Evolutionary conservation across 2,888 invertebrate genomes (phyloP).

Genomic region (Onthophagus sagittarius): DNA sequence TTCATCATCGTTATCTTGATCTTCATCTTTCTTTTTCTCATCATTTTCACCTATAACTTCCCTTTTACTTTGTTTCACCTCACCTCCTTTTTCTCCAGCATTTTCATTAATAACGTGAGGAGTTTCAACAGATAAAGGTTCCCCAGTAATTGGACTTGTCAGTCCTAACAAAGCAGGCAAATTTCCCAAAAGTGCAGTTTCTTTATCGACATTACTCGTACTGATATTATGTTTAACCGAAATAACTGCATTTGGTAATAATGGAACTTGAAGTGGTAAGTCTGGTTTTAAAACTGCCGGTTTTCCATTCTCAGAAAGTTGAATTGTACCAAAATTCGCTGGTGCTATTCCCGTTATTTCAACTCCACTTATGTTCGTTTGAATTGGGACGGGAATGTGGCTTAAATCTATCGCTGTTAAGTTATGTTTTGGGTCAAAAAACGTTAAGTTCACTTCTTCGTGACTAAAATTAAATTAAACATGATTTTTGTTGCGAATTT

Average conservation of each 20-base stretch:
- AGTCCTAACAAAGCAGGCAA: constrained; percentile 14
- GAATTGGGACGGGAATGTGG: constrained; percentile 53
- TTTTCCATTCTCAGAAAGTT: constrained; percentile 31
- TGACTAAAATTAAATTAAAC: constrained; percentile 42
- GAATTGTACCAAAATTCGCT: constrained; percentile 45
- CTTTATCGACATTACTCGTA: constrained; percentile 35
- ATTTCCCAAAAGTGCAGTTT: constrained; percentile 32
- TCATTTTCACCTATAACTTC: not conserved
- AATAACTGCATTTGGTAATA: constrained; percentile 40
- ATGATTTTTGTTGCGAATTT: not conserved
- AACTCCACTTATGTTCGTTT: constrained; percentile 54
- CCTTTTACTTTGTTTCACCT: not conserved
- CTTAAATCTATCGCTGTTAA: constrained; percentile 52
- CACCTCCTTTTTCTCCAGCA: not conserved
- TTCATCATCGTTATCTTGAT: not conserved
- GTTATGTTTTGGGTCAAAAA: constrained; percentile 52
- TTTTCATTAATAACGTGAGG: not conserved
- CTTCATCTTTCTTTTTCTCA: not conserved
- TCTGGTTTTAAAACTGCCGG: constrained; percentile 26
- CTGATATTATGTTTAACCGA: constrained; percentile 41
- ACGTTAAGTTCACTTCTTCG: constrained; percentile 54
- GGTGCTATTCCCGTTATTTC: constrained; percentile 53
- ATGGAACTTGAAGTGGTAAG: constrained; percentile 28
- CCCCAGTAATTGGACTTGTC: constrained; percentile 15
- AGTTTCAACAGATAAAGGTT: constrained; percentile 13